Conservation (phyloP, 2,888 invertebrate species). For the Morpho helenor region DNA sequence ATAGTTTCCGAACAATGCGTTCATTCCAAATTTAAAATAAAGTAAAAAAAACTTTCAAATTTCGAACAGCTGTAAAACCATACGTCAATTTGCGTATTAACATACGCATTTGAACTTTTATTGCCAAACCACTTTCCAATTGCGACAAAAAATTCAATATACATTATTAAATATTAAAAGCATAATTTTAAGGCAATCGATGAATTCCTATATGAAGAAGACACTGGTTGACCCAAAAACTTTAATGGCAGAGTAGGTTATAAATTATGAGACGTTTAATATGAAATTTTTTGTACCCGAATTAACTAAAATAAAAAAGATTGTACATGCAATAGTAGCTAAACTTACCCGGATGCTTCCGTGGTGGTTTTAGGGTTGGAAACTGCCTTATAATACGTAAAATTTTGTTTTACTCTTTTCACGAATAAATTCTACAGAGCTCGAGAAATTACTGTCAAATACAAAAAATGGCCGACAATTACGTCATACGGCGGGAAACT, state of each 20-base stretch:
- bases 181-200: background rate
- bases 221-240: constrained; percentile 67
- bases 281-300: constrained; percentile 5
- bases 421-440: constrained; percentile 53
- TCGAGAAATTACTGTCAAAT: constrained; percentile 58
- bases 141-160: no score
- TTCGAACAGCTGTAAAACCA: constrained; percentile 2
- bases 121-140: no score
- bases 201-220: constrained; percentile 5
- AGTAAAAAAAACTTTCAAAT: no score
- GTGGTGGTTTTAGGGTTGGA: constrained; percentile 52
- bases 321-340: constrained; percentile 29
- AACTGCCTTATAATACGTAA: constrained; percentile 50
- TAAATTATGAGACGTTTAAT: constrained; percentile 32
- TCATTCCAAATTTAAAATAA: no score
- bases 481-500: constrained; percentile 72
- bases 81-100: background rate
- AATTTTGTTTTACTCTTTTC: constrained; percentile 53
- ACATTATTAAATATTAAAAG: no score
- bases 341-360: constrained; percentile 75
- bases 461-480: constrained; percentile 57
- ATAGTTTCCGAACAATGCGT: no score
- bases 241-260: constrained; percentile 32
- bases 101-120: no score
- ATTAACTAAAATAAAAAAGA: constrained; percentile 11